Percentiles rank a stretch among this genome's conserved stretches.
phyloP scores from a whole-genome alignment of 2,113 vertebrate species.

The Acanthisitta chloris region DNA sequence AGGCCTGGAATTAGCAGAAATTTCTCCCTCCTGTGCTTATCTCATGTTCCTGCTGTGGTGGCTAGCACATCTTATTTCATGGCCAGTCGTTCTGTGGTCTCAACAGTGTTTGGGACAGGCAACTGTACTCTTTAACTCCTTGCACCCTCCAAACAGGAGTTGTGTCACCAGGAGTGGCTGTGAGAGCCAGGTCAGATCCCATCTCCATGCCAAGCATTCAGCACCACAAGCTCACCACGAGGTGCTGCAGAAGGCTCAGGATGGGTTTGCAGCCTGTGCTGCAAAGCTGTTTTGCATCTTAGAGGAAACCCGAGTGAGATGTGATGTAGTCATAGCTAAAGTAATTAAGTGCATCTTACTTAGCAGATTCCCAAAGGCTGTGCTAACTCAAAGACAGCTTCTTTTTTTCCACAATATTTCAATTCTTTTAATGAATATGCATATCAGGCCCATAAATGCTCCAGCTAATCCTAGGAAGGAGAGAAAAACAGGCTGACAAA shows the following conservation, averaged over 20 bases:
- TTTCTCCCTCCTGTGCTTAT: too few relatives aligned
- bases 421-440: constrained; percentile 11
- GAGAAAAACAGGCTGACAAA: not conserved
- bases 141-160: accelerated
- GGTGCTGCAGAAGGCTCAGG: not conserved
- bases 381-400: constrained; percentile 25
- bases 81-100: too few relatives aligned
- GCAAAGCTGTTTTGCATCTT: constrained; percentile 5
- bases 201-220: accelerated
- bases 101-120: too few relatives aligned
- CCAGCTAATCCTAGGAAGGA: not conserved
- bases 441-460: not conserved
- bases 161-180: not conserved
- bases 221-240: not conserved
- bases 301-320: constrained; percentile 9
- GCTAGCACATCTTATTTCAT: too few relatives aligned
- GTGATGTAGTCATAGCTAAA: not conserved
- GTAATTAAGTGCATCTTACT: constrained; percentile 58
- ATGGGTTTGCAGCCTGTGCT: not conserved
- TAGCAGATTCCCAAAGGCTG: constrained; percentile 55
- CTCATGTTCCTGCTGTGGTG: too few relatives aligned
- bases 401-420: not conserved
- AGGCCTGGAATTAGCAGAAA: too few relatives aligned
- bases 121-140: too few relatives aligned
- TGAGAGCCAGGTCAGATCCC: not conserved